phyloP scores from a whole-genome alignment of 2,888 invertebrate genomes.

The Alsophila aescularia region DNA sequence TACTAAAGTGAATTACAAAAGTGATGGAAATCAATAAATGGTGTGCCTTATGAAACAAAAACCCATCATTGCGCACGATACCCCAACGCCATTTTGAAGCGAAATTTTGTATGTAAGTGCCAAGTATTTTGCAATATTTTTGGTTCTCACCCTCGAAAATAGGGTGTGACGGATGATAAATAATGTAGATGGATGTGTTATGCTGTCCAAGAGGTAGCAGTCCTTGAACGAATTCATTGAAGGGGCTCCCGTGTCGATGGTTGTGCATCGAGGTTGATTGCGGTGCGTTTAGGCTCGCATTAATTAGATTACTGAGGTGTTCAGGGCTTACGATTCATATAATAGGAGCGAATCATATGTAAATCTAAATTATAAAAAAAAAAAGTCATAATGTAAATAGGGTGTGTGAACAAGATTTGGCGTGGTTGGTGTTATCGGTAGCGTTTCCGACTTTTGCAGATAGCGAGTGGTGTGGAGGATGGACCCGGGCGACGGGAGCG shows the following conservation, averaged over 20 bases:
- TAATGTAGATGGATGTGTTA: constrained; percentile 56
- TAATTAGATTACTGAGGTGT: constrained; percentile 70
- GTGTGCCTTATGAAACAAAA: constrained; percentile 81
- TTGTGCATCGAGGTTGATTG: constrained; percentile 74
- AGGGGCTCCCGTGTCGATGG: constrained; percentile 47
- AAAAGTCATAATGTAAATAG: constrained; percentile 10
- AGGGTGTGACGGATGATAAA: constrained; percentile 55
- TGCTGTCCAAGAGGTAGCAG: constrained; percentile 42
- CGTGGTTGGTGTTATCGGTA: constrained; percentile 74
- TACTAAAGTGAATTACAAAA: constrained; percentile 62
- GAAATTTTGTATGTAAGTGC: constrained; percentile 85
- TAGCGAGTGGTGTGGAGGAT: constrained; percentile 78
- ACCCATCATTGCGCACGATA: constrained; percentile 85
- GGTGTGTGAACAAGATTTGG: constrained; percentile 48
- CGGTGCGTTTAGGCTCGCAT: constrained; percentile 68
- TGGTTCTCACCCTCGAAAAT: constrained; percentile 55
- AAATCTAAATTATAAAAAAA: constrained; percentile 7
- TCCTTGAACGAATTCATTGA: constrained; percentile 40
- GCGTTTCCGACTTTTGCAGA: constrained; percentile 80
- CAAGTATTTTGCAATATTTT: constrained; percentile 84
- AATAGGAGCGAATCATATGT: constrained; percentile 7
- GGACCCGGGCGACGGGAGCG: constrained; percentile 72
- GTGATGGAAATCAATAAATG: constrained; percentile 68
- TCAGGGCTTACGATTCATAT: constrained; percentile 15
- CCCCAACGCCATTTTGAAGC: constrained; percentile 86